These are phyloP conservation scores for Drosophila fungiperda DNA, from an alignment of 2,888 invertebrate species.

Conservation along the genomic window DNA sequence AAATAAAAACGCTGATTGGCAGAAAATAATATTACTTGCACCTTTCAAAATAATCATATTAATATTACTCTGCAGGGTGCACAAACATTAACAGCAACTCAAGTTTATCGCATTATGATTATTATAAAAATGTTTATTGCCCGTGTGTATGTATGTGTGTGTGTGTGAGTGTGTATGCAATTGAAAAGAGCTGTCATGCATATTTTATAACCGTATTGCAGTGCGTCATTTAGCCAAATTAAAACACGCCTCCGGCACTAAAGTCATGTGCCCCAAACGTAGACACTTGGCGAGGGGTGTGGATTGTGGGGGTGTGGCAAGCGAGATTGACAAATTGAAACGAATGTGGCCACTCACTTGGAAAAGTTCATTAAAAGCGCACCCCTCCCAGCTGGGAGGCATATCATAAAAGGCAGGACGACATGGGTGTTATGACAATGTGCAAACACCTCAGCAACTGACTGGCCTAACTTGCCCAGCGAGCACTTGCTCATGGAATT, in stretches of 20 bases:
- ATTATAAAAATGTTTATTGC: slow-evolving; percentile 32
- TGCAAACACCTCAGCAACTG: slow-evolving; percentile 61
- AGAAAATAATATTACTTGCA: background rate
- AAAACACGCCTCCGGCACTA: slow-evolving; percentile 57
- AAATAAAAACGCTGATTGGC: background rate
- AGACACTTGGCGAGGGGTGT: slow-evolving; percentile 3
- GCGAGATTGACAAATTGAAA: slow-evolving; percentile 84
- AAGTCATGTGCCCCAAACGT: slow-evolving; percentile 27
- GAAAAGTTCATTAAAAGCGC: slow-evolving; percentile 80
- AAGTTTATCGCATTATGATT: slow-evolving; percentile 32
- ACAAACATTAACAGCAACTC: slow-evolving; percentile 1
- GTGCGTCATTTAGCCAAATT: slow-evolving; percentile 70
- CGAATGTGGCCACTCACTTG: slow-evolving; percentile 79
- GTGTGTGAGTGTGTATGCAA: slow-evolving; percentile 37
- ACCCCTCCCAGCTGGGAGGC: slow-evolving; percentile 16
- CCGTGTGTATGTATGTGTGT: slow-evolving; percentile 1
- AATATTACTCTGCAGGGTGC: slow-evolving; percentile 20
- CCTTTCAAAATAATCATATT: background rate
- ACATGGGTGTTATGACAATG: slow-evolving; percentile 66
- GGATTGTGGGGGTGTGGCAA: slow-evolving; percentile 27
- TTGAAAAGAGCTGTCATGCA: slow-evolving; percentile 73
- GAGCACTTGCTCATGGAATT: slow-evolving; percentile 62
- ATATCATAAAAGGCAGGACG: slow-evolving; percentile 64
- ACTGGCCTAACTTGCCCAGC: slow-evolving; percentile 64
- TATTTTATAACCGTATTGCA: slow-evolving; percentile 60